Evolutionary conservation across 2,797 vertebrate genomes (phyloP), one percentile per base, ranked within the genome.

Genomic region (Petrocephalus schoutedeni): DNA sequence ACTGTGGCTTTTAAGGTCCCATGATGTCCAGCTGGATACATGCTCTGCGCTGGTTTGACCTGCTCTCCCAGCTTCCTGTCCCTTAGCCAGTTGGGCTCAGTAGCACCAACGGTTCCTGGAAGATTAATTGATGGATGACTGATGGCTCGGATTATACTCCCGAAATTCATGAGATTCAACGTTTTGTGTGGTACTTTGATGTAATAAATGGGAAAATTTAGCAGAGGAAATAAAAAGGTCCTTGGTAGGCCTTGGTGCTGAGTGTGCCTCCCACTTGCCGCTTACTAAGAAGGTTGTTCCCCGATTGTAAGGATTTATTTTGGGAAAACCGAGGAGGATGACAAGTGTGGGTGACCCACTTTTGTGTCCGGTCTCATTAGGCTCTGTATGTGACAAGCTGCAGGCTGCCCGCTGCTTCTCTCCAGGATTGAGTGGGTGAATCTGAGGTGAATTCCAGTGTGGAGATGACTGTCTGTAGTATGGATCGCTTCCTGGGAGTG

Each of bases 331-430:
- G 41, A 45, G 71, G 36, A 77, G 71, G 36, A 77, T 45, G 71
- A 77, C 36, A n/a, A 77, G 41, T 77, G 36, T 77, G 36, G 67
- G 54, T 87, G 53, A 87, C 86, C 71, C 36, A 28, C 32, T 77
- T 80, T 41, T 49, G 74, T 41, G 74, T 80, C 41, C 16, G 41
- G 71, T 83, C 74, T 61, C 36, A 21, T 61, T 83, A 61, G 61
- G 51, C 45, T 21, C 4, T 21, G 58, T 32, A 19, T 12, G 57
- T 53, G 56, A 61, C 74, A 87, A 57, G 41, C 16, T 51, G 21
- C 41, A 83, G 54, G 45, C 59, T 41, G 12, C 6, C 19, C 19
- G 4, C 21, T 49, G 5, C 8, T 53, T 85, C 21, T 3, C 5
- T 14, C 82, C 58, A 51, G 41, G 45, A 64, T 16, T 14, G 3